Conservation (phyloP, 2,888 invertebrate genomes). For the Hypena proboscidalis region DNA sequence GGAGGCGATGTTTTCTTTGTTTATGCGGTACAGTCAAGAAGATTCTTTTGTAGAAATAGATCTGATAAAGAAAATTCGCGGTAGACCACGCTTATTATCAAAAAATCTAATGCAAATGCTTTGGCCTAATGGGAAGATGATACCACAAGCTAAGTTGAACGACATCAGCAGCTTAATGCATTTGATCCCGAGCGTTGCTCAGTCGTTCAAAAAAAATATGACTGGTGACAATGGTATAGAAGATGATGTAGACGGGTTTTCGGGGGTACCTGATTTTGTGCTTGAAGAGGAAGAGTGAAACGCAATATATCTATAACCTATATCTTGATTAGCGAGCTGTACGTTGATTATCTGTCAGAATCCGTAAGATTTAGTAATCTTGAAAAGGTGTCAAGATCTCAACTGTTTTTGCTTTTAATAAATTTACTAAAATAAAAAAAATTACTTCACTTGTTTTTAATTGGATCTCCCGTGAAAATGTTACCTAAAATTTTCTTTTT, state of each 20-base stretch:
- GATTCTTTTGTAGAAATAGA: constrained; percentile 6
- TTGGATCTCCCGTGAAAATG: no score
- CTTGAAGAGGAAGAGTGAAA: background rate
- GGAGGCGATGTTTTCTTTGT: constrained; percentile 9
- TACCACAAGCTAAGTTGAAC: constrained; percentile 4
- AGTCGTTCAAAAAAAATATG: background rate
- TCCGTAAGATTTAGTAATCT: no score
- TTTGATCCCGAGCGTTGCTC: background rate
- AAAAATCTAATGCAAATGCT: constrained; percentile 4
- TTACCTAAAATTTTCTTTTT: no score
- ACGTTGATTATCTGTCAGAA: no score
- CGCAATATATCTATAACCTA: background rate
- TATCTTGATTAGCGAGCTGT: no score
- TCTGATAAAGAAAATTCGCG: constrained; percentile 1
- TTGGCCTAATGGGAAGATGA: constrained; percentile 4
- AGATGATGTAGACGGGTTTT: constrained; percentile 1
- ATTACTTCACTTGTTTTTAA: no score
- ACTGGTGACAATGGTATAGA: no score
- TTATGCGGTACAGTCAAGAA: constrained; percentile 4
- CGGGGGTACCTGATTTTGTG: constrained; percentile 1
- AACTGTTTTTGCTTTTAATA: no score
- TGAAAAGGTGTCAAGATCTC: no score
- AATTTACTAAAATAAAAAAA: no score
- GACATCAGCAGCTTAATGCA: constrained; percentile 3
- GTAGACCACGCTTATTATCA: constrained; percentile 2